phyloP scores from a whole-genome alignment of 1,140 invertebrate genomes.

The Branchinecta lindahli region DNA sequence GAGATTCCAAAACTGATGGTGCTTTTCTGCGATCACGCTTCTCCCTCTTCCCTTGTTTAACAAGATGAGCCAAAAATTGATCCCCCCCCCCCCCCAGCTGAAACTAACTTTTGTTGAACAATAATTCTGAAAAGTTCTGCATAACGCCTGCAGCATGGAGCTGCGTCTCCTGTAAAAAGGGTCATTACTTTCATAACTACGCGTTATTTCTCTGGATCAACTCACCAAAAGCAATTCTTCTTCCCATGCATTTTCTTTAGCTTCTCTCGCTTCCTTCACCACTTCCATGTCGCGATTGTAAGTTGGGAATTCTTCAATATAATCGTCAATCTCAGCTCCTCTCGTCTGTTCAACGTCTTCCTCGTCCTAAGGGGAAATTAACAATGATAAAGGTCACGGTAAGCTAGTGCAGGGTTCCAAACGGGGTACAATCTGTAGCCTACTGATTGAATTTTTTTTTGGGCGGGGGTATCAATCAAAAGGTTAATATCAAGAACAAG shows the following conservation, averaged over 20 bases:
- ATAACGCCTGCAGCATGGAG: too few relatives aligned
- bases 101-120: too few relatives aligned
- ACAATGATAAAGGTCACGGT: background rate
- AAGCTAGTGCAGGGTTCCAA: background rate
- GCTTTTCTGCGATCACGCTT: too few relatives aligned
- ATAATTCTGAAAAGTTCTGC: too few relatives aligned
- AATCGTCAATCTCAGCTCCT: conserved; percentile 10
- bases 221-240: conserved; percentile 38
- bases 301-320: conserved; percentile 40
- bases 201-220: too few relatives aligned
- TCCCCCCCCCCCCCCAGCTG: too few relatives aligned
- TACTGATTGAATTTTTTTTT: conserved; percentile 18
- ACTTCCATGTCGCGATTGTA: conserved; percentile 55
- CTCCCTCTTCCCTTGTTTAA: too few relatives aligned
- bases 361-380: background rate
- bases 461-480: conserved; percentile 20
- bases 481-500: background rate
- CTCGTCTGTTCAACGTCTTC: conserved; percentile 2
- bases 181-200: too few relatives aligned
- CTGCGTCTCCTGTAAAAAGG: too few relatives aligned
- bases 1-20: too few relatives aligned
- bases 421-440: background rate
- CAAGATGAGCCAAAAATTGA: too few relatives aligned
- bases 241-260: conserved; percentile 53
- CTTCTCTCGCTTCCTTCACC: conserved; percentile 41